Evolutionary conservation across 2,113 vertebrate species (phyloP).

Genomic region (Cyprinodon variegatus): DNA sequence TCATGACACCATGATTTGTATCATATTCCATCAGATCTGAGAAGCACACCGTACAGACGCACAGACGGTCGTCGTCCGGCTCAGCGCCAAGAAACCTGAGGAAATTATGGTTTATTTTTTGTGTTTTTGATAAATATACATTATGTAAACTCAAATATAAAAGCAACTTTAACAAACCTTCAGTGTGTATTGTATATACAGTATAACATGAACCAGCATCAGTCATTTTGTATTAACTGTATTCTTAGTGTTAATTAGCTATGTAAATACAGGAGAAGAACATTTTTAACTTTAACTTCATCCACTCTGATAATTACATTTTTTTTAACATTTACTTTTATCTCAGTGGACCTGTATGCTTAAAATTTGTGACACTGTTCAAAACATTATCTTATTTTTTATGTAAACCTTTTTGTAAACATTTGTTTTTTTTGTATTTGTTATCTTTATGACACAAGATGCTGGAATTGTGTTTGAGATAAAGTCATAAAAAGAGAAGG

Average conservation of each 20-base stretch:
- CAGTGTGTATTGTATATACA: constrained; percentile 47
- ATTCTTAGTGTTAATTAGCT: constrained; percentile 19
- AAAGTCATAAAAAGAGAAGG: background rate
- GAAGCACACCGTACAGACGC: constrained; percentile 90
- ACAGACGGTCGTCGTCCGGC: constrained; percentile 82
- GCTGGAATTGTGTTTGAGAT: background rate
- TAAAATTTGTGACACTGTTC: background rate
- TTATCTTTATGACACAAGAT: background rate
- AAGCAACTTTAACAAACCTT: constrained; percentile 3
- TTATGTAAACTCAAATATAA: constrained; percentile 22
- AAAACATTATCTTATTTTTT: background rate
- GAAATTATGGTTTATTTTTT: constrained; percentile 58
- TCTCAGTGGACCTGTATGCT: background rate
- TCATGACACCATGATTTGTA: background rate
- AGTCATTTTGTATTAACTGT: constrained; percentile 21
- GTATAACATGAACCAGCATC: background rate
- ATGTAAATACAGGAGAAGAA: constrained; percentile 62
- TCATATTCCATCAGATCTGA: constrained; percentile 81
- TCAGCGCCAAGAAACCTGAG: constrained; percentile 80
- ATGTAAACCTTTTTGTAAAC: constrained; percentile 36
- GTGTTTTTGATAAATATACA: background rate
- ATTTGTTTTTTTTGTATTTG: background rate
- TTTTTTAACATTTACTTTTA: background rate
- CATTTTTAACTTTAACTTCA: constrained; percentile 31
- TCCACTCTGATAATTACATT: constrained; percentile 12